Evolutionary conservation across 1,140 invertebrate genomes (phyloP).

Genomic region (Thrips palmi): DNA sequence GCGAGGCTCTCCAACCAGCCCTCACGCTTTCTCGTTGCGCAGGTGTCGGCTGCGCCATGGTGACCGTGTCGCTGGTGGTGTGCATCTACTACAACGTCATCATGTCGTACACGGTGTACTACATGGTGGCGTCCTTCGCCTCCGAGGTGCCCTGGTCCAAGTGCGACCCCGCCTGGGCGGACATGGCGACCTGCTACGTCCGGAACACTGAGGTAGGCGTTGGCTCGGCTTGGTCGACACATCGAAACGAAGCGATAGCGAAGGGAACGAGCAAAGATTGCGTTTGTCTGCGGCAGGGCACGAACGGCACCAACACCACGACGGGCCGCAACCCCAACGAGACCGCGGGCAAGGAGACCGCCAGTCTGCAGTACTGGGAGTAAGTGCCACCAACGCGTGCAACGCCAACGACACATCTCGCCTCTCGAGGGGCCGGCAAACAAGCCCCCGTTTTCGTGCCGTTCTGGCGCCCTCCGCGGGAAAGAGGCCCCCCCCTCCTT

Average conservation of each 20-base stretch:
- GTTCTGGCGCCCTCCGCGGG: too few species aligned
- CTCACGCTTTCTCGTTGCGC: constrained; percentile 18
- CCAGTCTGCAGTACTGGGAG: constrained; percentile 19
- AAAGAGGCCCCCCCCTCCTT: too few species aligned
- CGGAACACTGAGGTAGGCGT: constrained; percentile 18
- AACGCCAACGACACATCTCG: too few species aligned
- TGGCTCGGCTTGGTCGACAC: constrained; percentile 22
- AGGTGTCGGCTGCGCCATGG: constrained; percentile 66
- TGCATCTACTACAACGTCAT: constrained; percentile 68
- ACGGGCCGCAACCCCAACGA: constrained; percentile 6
- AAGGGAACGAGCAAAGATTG: constrained; percentile 8
- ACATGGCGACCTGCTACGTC: constrained; percentile 23
- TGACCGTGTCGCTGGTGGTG: constrained; percentile 40
- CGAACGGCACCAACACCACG: neutral
- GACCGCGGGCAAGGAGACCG: constrained; percentile 15
- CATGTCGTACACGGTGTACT: constrained; percentile 59
- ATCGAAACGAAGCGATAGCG: constrained; percentile 6
- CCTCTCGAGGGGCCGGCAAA: too few species aligned
- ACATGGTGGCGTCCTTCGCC: constrained; percentile 43
- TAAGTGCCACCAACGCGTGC: too few species aligned
- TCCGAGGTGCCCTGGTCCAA: constrained; percentile 40
- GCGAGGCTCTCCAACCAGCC: too few species aligned
- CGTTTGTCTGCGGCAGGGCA: constrained; percentile 2
- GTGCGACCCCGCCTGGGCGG: constrained; percentile 39
- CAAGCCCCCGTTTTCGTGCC: too few species aligned